A percentile compares a stretch with the other conserved stretches of the same genome.
Conservation (phyloP, 2,113 vertebrate genomes). For the Hippoglossus stenolepis region DNA sequence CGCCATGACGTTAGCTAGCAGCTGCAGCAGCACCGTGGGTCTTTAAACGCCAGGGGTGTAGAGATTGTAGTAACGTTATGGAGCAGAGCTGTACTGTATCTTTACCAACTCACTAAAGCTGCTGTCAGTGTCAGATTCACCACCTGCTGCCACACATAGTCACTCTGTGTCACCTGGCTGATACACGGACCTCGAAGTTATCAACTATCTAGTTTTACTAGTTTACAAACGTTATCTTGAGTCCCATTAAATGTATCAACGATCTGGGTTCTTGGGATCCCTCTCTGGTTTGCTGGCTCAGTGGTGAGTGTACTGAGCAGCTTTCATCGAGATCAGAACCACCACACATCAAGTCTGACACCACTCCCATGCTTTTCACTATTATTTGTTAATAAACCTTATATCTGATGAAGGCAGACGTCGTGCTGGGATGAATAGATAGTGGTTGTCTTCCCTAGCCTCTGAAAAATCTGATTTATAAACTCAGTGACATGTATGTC, state of each 20-base stretch:
- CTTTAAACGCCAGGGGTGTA: slow-evolving; percentile 13
- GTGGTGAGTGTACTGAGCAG: neutral
- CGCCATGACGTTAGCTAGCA: slow-evolving; percentile 12
- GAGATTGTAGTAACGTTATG: neutral
- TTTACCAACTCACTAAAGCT: neutral
- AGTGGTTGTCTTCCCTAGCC: too few species aligned
- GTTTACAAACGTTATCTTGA: neutral
- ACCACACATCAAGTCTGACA: neutral
- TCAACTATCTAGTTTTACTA: neutral
- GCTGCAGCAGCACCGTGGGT: slow-evolving; percentile 38
- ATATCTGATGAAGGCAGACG: too few species aligned
- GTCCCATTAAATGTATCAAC: neutral
- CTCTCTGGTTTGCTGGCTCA: neutral
- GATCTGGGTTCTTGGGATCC: neutral
- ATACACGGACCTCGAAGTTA: neutral
- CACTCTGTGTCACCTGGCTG: neutral
- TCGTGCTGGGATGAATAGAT: too few species aligned
- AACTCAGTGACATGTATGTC: too few species aligned
- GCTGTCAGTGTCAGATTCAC: neutral
- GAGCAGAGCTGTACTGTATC: too few species aligned
- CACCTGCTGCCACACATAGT: neutral
- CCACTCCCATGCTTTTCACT: neutral
- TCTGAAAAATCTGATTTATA: too few species aligned
- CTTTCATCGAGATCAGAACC: neutral
- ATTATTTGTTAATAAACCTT: neutral